Conservation (phyloP, 2,888 invertebrate species). For the Hydroisotoma schaefferi region DNA sequence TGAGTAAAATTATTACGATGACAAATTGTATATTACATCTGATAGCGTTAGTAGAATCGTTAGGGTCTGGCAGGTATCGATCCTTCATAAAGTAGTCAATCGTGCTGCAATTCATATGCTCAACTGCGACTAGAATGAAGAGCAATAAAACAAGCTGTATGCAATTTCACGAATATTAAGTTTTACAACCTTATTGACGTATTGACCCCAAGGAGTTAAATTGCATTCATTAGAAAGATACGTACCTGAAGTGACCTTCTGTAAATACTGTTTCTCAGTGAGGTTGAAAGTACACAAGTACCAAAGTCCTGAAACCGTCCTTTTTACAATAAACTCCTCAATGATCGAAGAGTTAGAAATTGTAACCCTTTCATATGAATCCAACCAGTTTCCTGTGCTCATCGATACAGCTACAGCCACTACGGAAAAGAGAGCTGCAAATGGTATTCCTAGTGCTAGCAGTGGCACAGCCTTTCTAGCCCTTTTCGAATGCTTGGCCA, state of each 20-base stretch:
- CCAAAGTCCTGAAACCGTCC: constrained; percentile 78
- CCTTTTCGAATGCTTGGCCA: constrained; percentile 31
- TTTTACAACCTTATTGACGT: too few species aligned
- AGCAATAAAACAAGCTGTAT: background rate
- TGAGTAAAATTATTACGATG: too few species aligned
- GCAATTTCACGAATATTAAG: background rate
- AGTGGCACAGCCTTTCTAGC: constrained; percentile 43
- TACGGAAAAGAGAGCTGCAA: constrained; percentile 57
- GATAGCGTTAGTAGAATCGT: constrained; percentile 87
- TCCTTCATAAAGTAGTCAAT: constrained; percentile 86
- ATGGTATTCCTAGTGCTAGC: constrained; percentile 39
- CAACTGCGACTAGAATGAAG: constrained; percentile 63
- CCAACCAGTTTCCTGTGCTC: constrained; percentile 78
- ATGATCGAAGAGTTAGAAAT: constrained; percentile 69
- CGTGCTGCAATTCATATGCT: constrained; percentile 68
- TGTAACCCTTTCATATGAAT: constrained; percentile 79
- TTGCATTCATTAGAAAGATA: too few species aligned
- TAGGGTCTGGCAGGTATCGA: constrained; percentile 79
- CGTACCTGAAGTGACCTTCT: background rate
- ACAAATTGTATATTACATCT: too few species aligned
- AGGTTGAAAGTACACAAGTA: constrained; percentile 61
- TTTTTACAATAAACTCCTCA: constrained; percentile 66
- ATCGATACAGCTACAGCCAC: constrained; percentile 70
- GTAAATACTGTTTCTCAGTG: constrained; percentile 27
- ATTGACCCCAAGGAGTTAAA: too few species aligned